phyloP scores from a whole-genome alignment of 2,113 vertebrate genomes.

The Holacanthus passer region DNA sequence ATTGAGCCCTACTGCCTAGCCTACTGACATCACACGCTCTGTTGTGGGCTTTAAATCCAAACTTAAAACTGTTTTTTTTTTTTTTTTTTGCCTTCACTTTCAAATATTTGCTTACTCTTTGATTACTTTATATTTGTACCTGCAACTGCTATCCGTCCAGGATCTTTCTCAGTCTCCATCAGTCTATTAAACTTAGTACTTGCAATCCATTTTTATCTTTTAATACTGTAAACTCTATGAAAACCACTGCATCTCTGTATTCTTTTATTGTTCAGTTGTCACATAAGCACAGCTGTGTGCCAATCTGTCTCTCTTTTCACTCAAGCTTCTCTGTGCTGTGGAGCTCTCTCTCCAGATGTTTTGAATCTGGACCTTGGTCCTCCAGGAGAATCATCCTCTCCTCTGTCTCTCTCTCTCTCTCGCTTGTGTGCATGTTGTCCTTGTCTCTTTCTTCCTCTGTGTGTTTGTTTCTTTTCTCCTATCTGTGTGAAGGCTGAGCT shows the following conservation, averaged over 20 bases:
- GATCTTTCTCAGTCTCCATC: not conserved
- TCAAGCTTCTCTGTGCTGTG: not conserved
- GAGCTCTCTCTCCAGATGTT: conserved; percentile 8
- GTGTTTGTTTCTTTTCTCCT: not conserved
- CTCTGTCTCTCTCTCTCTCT: not conserved
- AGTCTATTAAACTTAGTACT: not conserved
- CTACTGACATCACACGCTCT: not conserved
- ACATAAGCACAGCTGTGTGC: not conserved
- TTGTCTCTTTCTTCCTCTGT: not conserved
- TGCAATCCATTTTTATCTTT: not conserved
- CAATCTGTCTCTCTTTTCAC: not conserved
- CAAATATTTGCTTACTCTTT: not conserved
- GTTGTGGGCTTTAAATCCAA: not conserved
- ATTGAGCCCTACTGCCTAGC: not conserved
- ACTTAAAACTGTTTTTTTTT: not conserved
- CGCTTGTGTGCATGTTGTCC: not conserved
- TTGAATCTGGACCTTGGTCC: no score
- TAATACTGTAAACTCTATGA: not conserved
- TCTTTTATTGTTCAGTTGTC: not conserved
- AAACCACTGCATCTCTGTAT: not conserved
- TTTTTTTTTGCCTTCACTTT: not conserved
- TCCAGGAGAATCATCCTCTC: no score
- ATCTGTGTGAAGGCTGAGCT: not conserved
- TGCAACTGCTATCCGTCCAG: not conserved
- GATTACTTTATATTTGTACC: not conserved